Evolutionary conservation across 2,113 vertebrate species (phyloP).

Genomic region (Hemiscyllium ocellatum): DNA sequence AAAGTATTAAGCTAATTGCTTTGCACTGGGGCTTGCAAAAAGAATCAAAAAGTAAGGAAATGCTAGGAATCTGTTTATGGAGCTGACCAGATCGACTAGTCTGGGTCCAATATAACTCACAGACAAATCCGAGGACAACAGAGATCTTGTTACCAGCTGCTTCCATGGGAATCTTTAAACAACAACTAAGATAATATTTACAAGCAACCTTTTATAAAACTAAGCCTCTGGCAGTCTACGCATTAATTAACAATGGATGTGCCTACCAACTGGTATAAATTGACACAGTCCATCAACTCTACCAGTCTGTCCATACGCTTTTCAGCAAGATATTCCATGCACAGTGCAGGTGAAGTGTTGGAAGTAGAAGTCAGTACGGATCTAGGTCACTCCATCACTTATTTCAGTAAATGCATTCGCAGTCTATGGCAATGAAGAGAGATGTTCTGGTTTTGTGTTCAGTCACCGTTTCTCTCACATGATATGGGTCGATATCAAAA

Average conservation of each 20-base stretch:
- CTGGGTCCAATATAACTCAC: neutral
- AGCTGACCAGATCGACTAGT: neutral
- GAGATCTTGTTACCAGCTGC: neutral
- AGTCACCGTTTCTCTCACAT: too few species aligned
- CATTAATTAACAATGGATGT: neutral
- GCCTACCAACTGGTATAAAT: neutral
- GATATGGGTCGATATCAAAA: neutral
- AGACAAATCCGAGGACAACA: neutral
- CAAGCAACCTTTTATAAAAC: neutral
- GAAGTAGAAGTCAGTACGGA: neutral
- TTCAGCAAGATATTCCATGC: conserved; percentile 21
- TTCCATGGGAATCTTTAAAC: neutral
- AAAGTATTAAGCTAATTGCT: conserved; percentile 15
- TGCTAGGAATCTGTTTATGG: neutral
- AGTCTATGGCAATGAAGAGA: neutral
- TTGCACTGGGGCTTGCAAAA: neutral
- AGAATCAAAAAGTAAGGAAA: neutral
- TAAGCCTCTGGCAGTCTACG: too few species aligned
- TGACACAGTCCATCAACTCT: neutral
- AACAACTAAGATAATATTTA: neutral
- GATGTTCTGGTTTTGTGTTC: neutral
- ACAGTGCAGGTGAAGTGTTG: conserved; percentile 22
- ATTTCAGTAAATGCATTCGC: neutral
- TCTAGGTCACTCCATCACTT: neutral
- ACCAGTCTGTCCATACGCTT: neutral